Conservation (phyloP, 1,140 invertebrate species). For the Ctenoplectra terminalis region DNA sequence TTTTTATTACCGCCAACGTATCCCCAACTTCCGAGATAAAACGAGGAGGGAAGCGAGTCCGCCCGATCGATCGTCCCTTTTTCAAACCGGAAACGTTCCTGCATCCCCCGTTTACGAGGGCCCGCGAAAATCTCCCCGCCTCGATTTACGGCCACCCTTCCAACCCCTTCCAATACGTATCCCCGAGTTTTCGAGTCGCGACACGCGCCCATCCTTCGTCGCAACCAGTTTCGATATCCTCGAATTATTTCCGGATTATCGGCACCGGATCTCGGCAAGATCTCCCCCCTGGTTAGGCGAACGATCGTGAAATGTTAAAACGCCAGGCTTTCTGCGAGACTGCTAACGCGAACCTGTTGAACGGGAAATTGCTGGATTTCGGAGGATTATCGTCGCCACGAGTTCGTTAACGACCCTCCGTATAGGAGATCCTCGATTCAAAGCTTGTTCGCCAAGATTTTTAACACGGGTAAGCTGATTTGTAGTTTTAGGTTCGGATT, state of each 20-base stretch:
- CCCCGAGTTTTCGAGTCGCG: not conserved
- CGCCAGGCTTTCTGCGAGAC: not conserved
- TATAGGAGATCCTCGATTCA: not conserved
- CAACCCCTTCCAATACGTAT: not conserved
- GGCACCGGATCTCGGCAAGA: not conserved
- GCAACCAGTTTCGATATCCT: not conserved
- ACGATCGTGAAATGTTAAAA: slow-evolving; percentile 1
- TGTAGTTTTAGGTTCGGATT: too few relatives aligned
- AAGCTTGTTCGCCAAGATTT: not conserved
- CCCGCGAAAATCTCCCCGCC: not conserved
- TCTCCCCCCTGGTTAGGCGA: not conserved
- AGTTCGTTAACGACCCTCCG: not conserved
- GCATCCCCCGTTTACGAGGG: not conserved
- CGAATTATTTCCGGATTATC: slow-evolving; percentile 4
- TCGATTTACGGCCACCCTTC: slow-evolving; percentile 6
- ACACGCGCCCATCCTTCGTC: not conserved
- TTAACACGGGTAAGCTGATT: not conserved
- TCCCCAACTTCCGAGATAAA: slow-evolving; percentile 17
- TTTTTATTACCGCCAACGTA: slow-evolving; percentile 21
- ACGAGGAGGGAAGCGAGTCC: not conserved
- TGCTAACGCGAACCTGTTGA: slow-evolving; percentile 3
- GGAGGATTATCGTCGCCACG: not conserved
- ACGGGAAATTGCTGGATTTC: not conserved
- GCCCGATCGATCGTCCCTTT: slow-evolving; percentile 12
- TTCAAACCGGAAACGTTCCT: slow-evolving; percentile 7